Percentiles rank a stretch among this genome's conserved stretches.
These are phyloP conservation scores for Agrilus mali DNA, from an alignment of 2,888 invertebrate species.

Conservation along the genomic window DNA sequence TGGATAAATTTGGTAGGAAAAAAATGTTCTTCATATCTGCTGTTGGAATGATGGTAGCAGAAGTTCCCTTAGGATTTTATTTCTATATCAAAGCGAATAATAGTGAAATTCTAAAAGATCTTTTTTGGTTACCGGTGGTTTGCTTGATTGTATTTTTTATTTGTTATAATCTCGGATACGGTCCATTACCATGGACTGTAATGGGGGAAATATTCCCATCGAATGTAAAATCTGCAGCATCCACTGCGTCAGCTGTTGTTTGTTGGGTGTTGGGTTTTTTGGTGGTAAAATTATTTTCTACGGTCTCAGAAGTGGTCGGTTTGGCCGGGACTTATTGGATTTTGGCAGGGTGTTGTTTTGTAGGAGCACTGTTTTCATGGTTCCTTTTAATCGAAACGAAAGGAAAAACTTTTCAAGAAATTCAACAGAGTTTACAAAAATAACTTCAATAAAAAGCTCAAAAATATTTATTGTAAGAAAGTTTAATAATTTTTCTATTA, in stretches of 20 bases:
- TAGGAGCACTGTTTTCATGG: constrained; percentile 58
- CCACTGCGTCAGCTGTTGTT: constrained; percentile 58
- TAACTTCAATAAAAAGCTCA: neutral
- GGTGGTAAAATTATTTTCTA: constrained; percentile 56
- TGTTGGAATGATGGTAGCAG: constrained; percentile 47
- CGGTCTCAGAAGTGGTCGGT: constrained; percentile 41
- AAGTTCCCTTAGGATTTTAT: constrained; percentile 43
- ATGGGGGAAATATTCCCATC: constrained; percentile 71
- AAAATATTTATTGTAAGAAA: too few species aligned
- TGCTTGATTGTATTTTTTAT: constrained; percentile 49
- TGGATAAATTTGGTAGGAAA: constrained; percentile 61
- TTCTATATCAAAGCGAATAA: constrained; percentile 48
- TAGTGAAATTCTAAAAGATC: constrained; percentile 34
- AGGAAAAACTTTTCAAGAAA: constrained; percentile 73
- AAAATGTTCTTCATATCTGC: constrained; percentile 57
- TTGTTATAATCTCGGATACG: constrained; percentile 56
- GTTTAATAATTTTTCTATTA: too few species aligned
- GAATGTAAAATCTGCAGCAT: constrained; percentile 60
- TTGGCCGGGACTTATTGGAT: constrained; percentile 56
- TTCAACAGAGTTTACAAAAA: constrained; percentile 55
- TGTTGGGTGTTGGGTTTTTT: constrained; percentile 63
- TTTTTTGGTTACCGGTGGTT: constrained; percentile 56
- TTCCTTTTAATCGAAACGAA: constrained; percentile 81
- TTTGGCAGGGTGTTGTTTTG: constrained; percentile 45
- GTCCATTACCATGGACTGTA: constrained; percentile 70